A percentile compares a stretch with the other conserved stretches of the same genome.
Evolutionary conservation across 2,113 vertebrate species (phyloP).

Genomic region (Synodontis membranacea): DNA sequence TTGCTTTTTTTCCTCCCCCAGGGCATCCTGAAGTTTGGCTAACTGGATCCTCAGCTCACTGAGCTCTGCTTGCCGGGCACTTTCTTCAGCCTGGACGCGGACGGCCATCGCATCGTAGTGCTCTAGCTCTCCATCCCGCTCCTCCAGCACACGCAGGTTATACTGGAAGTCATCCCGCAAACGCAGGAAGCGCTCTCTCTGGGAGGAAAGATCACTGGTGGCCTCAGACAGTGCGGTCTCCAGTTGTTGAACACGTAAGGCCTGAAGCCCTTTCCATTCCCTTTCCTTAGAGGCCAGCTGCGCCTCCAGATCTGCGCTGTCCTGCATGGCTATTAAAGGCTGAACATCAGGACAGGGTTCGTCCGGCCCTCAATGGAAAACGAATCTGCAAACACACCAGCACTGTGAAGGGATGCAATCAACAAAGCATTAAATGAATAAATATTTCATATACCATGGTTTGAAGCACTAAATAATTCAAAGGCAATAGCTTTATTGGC

Average conservation of each 20-base stretch:
- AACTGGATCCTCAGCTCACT: slow-evolving; percentile 72
- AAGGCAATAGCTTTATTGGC: background rate
- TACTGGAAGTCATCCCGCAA: slow-evolving; percentile 78
- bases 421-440: background rate
- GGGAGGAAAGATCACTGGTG: slow-evolving; percentile 59
- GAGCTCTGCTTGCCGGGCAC: slow-evolving; percentile 68
- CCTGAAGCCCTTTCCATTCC: slow-evolving; percentile 74
- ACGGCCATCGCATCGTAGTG: slow-evolving; percentile 65
- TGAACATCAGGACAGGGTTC: slow-evolving; percentile 5
- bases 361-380: background rate
- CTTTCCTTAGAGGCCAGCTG: slow-evolving; percentile 73
- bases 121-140: slow-evolving; percentile 77
- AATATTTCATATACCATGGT: background rate
- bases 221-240: slow-evolving; percentile 66
- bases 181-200: slow-evolving; percentile 60
- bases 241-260: slow-evolving; percentile 59
- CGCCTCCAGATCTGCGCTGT: slow-evolving; percentile 61
- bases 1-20: slow-evolving; percentile 58
- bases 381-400: slow-evolving; percentile 24
- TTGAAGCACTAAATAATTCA: background rate
- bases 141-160: slow-evolving; percentile 76
- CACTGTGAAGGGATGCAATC: background rate
- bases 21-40: slow-evolving; percentile 65
- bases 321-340: slow-evolving; percentile 54
- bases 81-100: slow-evolving; percentile 62